Conservation (phyloP, 2,888 invertebrate species). For the Pristionchus fissidentatus region DNA sequence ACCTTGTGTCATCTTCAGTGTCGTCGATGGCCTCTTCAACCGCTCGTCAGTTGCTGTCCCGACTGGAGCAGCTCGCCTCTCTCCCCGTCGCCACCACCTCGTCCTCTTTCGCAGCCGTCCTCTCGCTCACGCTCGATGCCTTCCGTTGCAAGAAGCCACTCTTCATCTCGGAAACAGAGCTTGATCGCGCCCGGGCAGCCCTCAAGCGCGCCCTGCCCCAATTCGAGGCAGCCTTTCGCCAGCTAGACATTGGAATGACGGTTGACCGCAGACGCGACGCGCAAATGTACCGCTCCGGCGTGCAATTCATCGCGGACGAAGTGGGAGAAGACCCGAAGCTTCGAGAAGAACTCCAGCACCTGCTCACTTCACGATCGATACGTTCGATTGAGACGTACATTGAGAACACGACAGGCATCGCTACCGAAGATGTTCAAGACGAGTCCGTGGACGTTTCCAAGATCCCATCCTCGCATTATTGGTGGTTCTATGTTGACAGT, state of each 20-base stretch:
- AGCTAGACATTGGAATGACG: not conserved
- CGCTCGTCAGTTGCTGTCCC: not conserved
- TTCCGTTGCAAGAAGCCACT: not conserved
- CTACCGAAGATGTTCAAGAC: not conserved
- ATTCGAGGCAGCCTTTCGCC: not conserved
- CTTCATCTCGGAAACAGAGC: not conserved
- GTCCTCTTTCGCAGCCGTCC: not conserved
- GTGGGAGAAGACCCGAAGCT: not conserved
- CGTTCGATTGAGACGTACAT: not conserved
- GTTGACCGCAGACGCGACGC: not conserved
- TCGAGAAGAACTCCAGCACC: not conserved
- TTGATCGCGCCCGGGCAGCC: not conserved
- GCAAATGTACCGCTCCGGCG: not conserved
- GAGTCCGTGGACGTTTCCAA: not conserved
- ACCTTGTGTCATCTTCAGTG: no score
- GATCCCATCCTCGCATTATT: not conserved
- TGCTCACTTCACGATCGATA: not conserved
- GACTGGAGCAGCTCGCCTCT: not conserved
- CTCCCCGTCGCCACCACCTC: not conserved
- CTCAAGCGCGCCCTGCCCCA: not conserved
- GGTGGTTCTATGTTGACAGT: slow-evolving; percentile 9
- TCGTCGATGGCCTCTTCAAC: not conserved
- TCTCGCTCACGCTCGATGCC: not conserved
- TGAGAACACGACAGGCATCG: not conserved
- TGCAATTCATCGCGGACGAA: not conserved